Evolutionary conservation across 2,113 vertebrate genomes (phyloP).

Genomic region (Monarcha castaneiventris): DNA sequence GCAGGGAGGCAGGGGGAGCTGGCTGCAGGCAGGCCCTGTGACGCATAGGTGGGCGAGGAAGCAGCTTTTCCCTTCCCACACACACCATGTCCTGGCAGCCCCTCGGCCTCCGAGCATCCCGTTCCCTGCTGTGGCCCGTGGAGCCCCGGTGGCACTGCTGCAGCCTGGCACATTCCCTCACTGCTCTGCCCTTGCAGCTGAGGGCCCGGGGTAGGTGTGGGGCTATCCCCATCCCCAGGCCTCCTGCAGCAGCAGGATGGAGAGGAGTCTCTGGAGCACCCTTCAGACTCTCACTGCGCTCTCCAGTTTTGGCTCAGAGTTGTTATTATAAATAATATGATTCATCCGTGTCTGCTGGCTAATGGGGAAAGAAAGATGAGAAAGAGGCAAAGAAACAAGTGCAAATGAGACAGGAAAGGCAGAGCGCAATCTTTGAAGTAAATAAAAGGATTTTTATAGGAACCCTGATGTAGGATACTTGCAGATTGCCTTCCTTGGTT

Average conservation of each 20-base stretch:
- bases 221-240: neutral
- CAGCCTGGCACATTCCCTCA: neutral
- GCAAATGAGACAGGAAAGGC: neutral
- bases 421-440: neutral
- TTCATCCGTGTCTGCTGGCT: neutral
- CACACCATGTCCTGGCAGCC: neutral
- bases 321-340: neutral
- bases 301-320: neutral
- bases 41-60: conserved; percentile 34
- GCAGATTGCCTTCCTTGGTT: conserved; percentile 1
- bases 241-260: neutral
- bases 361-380: neutral
- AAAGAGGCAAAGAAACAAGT: neutral
- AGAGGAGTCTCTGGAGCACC: neutral
- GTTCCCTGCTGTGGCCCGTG: neutral
- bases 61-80: conserved; percentile 52
- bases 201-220: neutral
- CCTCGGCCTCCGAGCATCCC: neutral
- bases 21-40: neutral
- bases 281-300: fast-evolving
- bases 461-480: neutral
- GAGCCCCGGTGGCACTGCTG: neutral
- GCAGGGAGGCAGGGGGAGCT: conserved; percentile 27
- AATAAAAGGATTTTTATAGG: neutral
- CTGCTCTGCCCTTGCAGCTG: neutral